A percentile compares a stretch with the other conserved stretches of the same genome.
Evolutionary conservation across 2,797 vertebrate genomes (phyloP).

Genomic region (Bucorvus abyssinicus): DNA sequence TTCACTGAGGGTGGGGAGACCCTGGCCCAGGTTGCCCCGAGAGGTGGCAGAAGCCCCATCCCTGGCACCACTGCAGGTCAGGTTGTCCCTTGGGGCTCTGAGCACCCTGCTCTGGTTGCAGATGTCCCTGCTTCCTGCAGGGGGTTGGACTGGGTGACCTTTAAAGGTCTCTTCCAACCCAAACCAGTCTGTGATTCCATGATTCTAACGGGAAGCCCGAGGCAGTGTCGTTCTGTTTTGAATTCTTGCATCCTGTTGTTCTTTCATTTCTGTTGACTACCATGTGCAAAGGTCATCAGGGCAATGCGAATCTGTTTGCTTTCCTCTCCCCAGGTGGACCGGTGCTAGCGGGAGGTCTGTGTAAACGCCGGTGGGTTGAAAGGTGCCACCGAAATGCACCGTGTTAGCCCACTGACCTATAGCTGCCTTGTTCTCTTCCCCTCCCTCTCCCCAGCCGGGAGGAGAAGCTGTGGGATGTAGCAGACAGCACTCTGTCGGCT

Average conservation of each 20-base stretch:
- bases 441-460: not conserved
- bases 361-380: not conserved
- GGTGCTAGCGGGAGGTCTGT: not conserved
- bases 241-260: not conserved
- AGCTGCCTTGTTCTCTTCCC: not conserved
- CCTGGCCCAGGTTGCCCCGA: not conserved
- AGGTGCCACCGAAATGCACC: not conserved
- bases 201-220: not conserved
- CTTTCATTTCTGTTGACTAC: not conserved
- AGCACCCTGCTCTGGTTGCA: not conserved
- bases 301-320: not conserved
- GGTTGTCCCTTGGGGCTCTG: not conserved
- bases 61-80: not conserved
- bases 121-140: not conserved
- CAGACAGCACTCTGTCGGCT: conserved; percentile 14
- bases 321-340: not conserved
- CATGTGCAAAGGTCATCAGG: not conserved
- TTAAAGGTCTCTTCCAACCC: not conserved
- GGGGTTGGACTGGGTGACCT: not conserved
- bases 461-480: conserved; percentile 28
- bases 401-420: not conserved
- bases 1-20: not conserved
- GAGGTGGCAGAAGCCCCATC: not conserved
- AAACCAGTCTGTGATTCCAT: not conserved
- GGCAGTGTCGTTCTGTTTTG: not conserved